Conservation (phyloP, 2,888 invertebrate genomes). For the Rhodophaea formosa region DNA sequence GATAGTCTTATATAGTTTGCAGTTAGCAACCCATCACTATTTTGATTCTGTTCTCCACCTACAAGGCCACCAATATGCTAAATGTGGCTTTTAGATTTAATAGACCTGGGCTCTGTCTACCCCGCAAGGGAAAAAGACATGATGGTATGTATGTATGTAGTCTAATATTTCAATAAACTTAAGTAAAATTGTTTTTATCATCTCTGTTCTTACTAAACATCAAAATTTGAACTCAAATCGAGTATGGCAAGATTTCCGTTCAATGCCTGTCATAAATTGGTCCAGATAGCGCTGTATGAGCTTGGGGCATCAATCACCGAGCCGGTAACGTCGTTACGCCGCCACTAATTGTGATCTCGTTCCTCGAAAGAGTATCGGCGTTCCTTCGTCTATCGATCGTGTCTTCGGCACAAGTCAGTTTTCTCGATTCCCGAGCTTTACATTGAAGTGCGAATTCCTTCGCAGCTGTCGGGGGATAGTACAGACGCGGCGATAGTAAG, state of each 20-base stretch:
- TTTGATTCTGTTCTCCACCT: no score
- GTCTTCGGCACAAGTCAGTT: neutral
- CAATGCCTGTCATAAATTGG: conserved; percentile 31
- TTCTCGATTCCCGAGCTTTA: conserved; percentile 48
- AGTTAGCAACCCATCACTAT: no score
- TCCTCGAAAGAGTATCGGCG: conserved; percentile 44
- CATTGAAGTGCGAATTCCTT: conserved; percentile 55
- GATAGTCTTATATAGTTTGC: no score
- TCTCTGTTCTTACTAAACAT: neutral
- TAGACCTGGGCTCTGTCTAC: no score
- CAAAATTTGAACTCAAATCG: conserved; percentile 1
- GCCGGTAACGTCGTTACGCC: conserved; percentile 61
- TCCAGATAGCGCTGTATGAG: conserved; percentile 26
- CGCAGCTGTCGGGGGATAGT: conserved; percentile 43
- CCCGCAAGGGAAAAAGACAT: no score
- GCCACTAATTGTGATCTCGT: conserved; percentile 69
- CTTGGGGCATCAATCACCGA: conserved; percentile 49
- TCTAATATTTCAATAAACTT: no score
- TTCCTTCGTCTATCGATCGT: conserved; percentile 53
- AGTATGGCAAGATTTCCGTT: conserved; percentile 26
- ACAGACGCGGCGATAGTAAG: conserved; percentile 46
- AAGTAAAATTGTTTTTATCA: no score
- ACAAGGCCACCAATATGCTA: no score
- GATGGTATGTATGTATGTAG: no score
- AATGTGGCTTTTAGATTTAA: no score